phyloP scores from a whole-genome alignment of 2,888 invertebrate genomes.

The Caenorhabditis sp. region DNA sequence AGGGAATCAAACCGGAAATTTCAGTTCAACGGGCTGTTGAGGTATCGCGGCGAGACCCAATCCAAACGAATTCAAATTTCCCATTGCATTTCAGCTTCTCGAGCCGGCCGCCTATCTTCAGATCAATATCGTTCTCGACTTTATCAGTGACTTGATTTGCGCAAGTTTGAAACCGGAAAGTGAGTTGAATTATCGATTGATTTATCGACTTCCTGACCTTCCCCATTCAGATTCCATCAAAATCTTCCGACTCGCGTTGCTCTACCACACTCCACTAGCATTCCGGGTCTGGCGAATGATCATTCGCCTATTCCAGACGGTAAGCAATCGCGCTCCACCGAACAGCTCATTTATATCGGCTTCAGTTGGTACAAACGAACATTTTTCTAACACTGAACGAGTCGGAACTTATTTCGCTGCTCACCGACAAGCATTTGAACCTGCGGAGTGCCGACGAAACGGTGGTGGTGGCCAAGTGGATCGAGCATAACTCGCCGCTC shows the following conservation, averaged over 20 bases:
- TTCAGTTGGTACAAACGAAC: constrained; percentile 42
- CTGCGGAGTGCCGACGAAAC: constrained; percentile 45
- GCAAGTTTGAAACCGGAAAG: constrained; percentile 43
- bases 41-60: too few species aligned
- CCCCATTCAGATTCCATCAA: constrained; percentile 60
- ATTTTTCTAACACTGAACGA: constrained; percentile 54
- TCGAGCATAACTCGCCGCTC: constrained; percentile 41
- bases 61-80: too few species aligned
- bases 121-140: constrained; percentile 44
- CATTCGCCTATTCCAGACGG: constrained; percentile 51
- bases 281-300: constrained; percentile 52
- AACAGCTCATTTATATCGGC: not conserved
- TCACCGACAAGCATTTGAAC: constrained; percentile 59
- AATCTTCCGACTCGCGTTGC: constrained; percentile 45
- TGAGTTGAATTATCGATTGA: constrained; percentile 19
- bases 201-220: too few species aligned
- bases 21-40: constrained; percentile 49
- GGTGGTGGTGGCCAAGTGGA: constrained; percentile 41
- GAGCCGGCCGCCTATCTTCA: constrained; percentile 62
- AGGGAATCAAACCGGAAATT: constrained; percentile 45
- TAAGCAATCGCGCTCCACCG: not conserved
- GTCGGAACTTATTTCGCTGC: constrained; percentile 45
- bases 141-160: constrained; percentile 53
- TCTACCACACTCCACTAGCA: constrained; percentile 51
- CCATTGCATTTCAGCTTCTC: constrained; percentile 57